Evolutionary conservation across 2,113 vertebrate genomes (phyloP).

Genomic region (Crotalus tigris): DNA sequence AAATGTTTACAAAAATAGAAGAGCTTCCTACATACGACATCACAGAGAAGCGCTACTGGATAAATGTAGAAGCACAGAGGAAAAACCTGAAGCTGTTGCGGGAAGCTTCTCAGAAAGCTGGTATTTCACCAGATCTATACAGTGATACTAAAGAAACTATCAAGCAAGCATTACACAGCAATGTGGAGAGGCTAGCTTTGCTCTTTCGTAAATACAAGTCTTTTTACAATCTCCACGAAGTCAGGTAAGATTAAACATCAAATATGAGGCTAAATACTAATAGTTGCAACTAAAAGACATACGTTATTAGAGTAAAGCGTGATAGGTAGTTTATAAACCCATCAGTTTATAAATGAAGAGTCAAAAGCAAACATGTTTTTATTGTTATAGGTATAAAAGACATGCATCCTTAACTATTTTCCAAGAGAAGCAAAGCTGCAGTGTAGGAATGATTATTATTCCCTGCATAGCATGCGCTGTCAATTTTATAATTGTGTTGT

Average conservation of each 20-base stretch:
- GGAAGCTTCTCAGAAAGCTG: slow-evolving; percentile 32
- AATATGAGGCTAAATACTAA: not conserved
- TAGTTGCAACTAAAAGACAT: not conserved
- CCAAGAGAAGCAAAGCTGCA: not conserved
- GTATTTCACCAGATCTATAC: slow-evolving; percentile 32
- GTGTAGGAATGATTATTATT: not conserved
- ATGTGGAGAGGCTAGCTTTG: slow-evolving; percentile 49
- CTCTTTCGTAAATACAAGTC: slow-evolving; percentile 59
- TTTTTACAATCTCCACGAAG: slow-evolving; percentile 51
- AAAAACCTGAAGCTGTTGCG: slow-evolving; percentile 54
- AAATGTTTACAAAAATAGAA: slow-evolving; percentile 7
- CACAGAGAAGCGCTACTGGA: slow-evolving; percentile 44
- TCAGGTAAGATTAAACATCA: slow-evolving; percentile 50
- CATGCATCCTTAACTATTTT: not conserved
- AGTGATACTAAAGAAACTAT: slow-evolving; percentile 39
- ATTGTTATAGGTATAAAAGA: not conserved
- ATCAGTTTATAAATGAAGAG: not conserved
- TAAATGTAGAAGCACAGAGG: slow-evolving; percentile 57
- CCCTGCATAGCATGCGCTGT: not conserved
- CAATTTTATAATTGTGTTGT: not conserved
- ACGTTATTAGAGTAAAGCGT: not conserved
- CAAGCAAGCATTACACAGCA: slow-evolving; percentile 37
- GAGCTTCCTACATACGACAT: slow-evolving; percentile 2
- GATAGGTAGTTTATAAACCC: not conserved
- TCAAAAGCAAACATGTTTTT: not conserved